Evolutionary conservation across 2,888 invertebrate species (phyloP).

Genomic region (Bimastos eiseni): DNA sequence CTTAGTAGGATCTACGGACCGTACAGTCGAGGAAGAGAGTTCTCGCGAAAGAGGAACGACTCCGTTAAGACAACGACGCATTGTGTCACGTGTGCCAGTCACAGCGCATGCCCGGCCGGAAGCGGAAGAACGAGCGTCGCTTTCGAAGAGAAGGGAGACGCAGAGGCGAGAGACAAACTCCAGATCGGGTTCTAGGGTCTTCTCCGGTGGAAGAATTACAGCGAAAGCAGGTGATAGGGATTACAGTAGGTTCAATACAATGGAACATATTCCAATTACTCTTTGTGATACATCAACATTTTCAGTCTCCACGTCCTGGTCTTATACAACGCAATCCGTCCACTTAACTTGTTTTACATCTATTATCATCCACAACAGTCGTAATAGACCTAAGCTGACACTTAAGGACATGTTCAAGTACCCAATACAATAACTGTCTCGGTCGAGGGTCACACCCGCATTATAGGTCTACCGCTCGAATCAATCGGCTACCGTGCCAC

Average conservation of each 20-base stretch:
- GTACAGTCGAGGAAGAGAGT: conserved; percentile 36
- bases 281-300: background rate
- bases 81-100: background rate
- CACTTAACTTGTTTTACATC: background rate
- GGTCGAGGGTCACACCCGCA: no score
- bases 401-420: no score
- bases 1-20: conserved; percentile 36
- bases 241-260: background rate
- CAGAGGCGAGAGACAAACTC: background rate
- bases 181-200: background rate
- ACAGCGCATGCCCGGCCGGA: background rate
- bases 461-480: no score
- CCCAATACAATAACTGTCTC: no score
- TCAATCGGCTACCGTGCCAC: no score
- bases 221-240: background rate
- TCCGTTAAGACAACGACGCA: conserved; percentile 8
- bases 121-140: background rate
- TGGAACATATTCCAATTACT: background rate
- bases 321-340: background rate
- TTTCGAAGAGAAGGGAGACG: background rate
- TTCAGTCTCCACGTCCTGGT: background rate
- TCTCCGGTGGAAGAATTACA: background rate
- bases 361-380: background rate
- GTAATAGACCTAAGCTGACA: no score
- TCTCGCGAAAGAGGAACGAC: conserved; percentile 27